Conservation (phyloP, 2,888 invertebrate genomes). For the Diplazon laetatorius region DNA sequence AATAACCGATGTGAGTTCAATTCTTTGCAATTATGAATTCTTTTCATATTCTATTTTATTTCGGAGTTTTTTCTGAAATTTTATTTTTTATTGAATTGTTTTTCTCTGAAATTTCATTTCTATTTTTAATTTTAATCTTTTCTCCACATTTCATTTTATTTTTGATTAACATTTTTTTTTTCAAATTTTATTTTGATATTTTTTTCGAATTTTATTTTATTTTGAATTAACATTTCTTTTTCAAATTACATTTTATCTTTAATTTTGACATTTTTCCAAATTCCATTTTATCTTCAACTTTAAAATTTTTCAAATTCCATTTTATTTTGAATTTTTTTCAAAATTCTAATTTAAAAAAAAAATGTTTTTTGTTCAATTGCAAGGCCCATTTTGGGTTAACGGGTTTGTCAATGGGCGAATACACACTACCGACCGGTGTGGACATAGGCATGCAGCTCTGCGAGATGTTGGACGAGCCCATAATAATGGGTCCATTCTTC, state of each 20-base stretch:
- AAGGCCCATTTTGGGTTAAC: neutral
- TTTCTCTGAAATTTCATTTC: no score
- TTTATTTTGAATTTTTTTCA: no score
- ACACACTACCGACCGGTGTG: slow-evolving; percentile 57
- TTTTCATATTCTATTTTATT: no score
- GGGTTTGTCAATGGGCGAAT: slow-evolving; percentile 50
- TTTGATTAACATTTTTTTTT: no score
- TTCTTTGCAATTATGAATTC: neutral
- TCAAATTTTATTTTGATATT: neutral
- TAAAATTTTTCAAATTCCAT: no score
- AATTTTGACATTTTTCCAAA: no score
- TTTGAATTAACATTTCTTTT: no score
- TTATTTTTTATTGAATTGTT: neutral
- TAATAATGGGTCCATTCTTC: slow-evolving; percentile 59
- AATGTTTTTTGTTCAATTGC: neutral
- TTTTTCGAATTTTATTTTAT: neutral
- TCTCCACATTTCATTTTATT: no score
- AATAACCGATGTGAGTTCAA: slow-evolving; percentile 35
- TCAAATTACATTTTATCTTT: no score
- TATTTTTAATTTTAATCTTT: no score
- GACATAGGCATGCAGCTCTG: slow-evolving; percentile 53
- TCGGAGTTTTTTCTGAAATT: neutral
- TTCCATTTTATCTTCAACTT: no score
- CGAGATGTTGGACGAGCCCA: slow-evolving; percentile 60
- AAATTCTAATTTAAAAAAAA: no score